Evolutionary conservation across 2,797 vertebrate genomes (phyloP).

Genomic region (Notamacropus eugenii): DNA sequence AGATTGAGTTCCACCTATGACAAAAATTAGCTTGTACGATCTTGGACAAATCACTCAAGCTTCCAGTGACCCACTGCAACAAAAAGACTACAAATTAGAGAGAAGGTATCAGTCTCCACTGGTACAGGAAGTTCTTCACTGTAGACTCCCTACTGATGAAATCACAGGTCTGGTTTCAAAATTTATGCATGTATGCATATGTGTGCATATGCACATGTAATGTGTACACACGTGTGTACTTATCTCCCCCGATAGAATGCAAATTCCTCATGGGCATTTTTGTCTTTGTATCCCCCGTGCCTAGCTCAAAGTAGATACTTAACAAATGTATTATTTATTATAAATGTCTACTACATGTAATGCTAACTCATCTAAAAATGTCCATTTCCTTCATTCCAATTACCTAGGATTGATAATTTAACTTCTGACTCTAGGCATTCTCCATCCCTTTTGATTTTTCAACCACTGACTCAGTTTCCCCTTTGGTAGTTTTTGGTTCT

Average conservation of each 20-base stretch:
- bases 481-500: neutral
- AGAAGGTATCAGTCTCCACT: neutral
- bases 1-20: neutral
- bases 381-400: neutral
- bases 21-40: neutral
- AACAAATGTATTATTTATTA: neutral
- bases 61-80: neutral
- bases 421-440: slow-evolving; percentile 3
- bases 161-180: neutral
- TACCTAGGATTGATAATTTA: neutral
- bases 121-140: neutral
- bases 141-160: neutral
- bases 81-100: neutral
- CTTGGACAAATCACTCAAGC: neutral
- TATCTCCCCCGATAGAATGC: neutral
- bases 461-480: neutral
- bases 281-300: neutral
- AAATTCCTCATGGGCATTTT: neutral
- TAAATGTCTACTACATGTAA: neutral
- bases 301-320: neutral
- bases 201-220: neutral
- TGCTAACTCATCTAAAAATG: neutral
- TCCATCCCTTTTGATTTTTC: neutral
- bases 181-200: neutral
- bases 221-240: neutral